Evolutionary conservation across 2,888 invertebrate species (phyloP), one percentile per base, ranked within the genome.

Genomic region (Dermolepida albohirtum): DNA sequence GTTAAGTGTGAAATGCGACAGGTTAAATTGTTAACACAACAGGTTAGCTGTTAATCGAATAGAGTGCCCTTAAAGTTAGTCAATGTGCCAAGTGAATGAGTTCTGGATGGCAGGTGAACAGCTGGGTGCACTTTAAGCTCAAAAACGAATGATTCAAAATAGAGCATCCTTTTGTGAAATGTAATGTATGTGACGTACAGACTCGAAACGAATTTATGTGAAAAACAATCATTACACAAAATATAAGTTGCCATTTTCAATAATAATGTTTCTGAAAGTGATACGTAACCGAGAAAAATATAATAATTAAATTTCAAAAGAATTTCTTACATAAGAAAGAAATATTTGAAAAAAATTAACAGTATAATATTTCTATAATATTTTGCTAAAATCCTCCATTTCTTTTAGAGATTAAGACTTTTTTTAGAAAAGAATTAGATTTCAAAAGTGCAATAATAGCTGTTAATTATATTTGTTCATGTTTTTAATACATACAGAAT

Each of bases 51-150:
- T 44, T 47, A 54, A 62, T 47, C 47, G 17, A 62, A 39, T 62
- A 44, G 27, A 65, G 64, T 65, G 64, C 64, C 59, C 47, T 62
- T 62, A 62, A 47, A 47, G 59, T 62, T 62, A 62, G 59, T 62
- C 47, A 44, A 47, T 62, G 59, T 62, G 59, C 59, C 34, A 62
- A 47, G 59, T 62, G 47, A 62, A 62, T 62, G 59, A 62, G 47
- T 34, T 62, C 47, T 62, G 59, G 59, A 49, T 62, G 59, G 47
- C 47, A 62, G 59, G 34, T 62, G 44, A 47, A 62, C 59, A 62
- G 59, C 59, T 47, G 29, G 34, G 59, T 62, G 59, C 59, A 62
- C 47, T 62, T 62, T 47, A 62, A 62, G 59, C 59, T 62, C 47
- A 34, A 59, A 34, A 49, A 62, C 39, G 47, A 29, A 34, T 47